Base-by-base conservation (phyloP, 1,140 invertebrate species). In the Papilio helenus region DNA sequence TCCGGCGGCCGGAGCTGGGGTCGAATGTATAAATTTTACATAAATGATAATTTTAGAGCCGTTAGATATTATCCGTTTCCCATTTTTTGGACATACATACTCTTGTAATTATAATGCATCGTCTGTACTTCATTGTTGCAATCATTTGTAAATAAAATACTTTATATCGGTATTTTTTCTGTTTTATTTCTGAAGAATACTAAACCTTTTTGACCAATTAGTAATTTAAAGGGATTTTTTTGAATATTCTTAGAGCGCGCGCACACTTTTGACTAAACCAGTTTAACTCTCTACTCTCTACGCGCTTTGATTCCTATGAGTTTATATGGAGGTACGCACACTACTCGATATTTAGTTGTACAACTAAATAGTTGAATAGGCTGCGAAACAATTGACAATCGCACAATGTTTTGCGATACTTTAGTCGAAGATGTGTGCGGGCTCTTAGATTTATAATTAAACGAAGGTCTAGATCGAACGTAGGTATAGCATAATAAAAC, bases 81-180 rank as follows among this genome's bases (percentile, higher is more conserved):
- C 90, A 93, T 94, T 93, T 92, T 94, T 93, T 89, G 90, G 88
- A 93, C 89, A 91, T 94, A 94, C 91, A 92, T 88, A 87, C 83
- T 89, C 87, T 92, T 94, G 93, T 94, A 93, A 94, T 93, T 93
- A 93, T 92, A 94, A 90, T 91, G 92, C 93, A 94, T 94, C 88
- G 92, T 94, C 93, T 93, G 89, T 94, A 94, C 85, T 93, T 92
- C 93, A 94, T 94, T 94, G 94, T 94, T 94, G 94, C 94, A 93
- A 95, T 94, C 94, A 95, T 94, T 95, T 95, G 94, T 95, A 95
- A 95, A 95, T 95, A 95, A 95, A 95, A 94, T 95, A 95, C 93
- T 95, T 95, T 95, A 95, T 95, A 95, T 95, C 92, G 90, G 94
- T 82, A 79, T 12, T 74, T 39, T 39, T 72, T 80, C 79, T 84